Evolutionary conservation across 2,888 invertebrate species (phyloP).

Genomic region (Polietes domitor): DNA sequence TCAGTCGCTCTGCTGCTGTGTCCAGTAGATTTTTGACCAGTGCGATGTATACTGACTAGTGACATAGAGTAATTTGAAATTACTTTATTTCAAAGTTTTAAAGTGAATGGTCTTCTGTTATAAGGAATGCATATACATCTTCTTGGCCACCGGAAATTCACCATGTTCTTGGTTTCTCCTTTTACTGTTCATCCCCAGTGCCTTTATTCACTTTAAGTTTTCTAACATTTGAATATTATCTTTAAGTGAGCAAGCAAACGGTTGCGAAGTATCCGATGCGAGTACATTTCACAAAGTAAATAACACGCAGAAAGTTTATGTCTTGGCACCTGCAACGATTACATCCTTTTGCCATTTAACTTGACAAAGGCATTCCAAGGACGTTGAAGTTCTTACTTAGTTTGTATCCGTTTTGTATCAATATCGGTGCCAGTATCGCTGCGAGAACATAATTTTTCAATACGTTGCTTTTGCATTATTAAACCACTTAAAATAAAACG

Average conservation of each 20-base stretch:
- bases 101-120: too few species aligned
- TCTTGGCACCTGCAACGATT: slow-evolving; percentile 37
- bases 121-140: too few species aligned
- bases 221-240: neutral
- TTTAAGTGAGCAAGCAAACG: neutral
- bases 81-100: too few species aligned
- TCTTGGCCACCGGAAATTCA: neutral
- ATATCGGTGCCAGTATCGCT: neutral
- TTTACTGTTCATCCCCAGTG: neutral
- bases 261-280: neutral
- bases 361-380: slow-evolving; percentile 58
- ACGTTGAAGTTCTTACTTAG: slow-evolving; percentile 37
- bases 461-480: slow-evolving; percentile 60
- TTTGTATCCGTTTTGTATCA: neutral
- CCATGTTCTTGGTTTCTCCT: neutral
- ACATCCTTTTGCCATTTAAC: slow-evolving; percentile 35
- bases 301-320: neutral
- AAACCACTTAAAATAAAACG: slow-evolving; percentile 60
- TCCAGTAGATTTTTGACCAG: too few species aligned
- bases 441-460: slow-evolving; percentile 28
- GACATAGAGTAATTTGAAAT: too few species aligned
- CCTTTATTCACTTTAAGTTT: neutral
- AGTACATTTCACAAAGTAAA: neutral
- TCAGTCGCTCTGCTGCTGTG: too few species aligned
- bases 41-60: too few species aligned